Base-by-base conservation (phyloP, 2,113 vertebrate species). In the Erythrocercus mccallii region DNA sequence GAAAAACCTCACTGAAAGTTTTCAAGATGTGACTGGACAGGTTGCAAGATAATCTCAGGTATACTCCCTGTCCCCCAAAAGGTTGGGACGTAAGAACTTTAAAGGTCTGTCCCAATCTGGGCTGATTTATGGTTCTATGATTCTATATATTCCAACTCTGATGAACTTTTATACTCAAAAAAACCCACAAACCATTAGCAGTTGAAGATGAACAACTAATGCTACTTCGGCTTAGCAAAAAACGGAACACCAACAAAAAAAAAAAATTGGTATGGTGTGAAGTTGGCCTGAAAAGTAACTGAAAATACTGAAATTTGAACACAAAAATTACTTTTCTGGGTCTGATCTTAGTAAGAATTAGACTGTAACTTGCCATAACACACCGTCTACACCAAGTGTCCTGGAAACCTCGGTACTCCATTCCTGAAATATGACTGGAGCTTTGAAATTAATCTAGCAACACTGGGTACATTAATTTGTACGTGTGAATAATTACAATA, bases 1-100 rank as follows among this genome's bases (percentile, higher is more conserved):
- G 24, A 20, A 37, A 76, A 77, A 44, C 9, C 9, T 71, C 38
- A 45, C 12, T 38, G 5, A 4, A 68, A 10, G 11, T 72, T 83
- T 76, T 53, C 47, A 62, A 62, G 47, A 48, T 37, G 19, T 0
- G 0, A 47, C 0, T n/a, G 11, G 33, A 79, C 8, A 70, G 23
- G 5, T 12, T 69, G 11, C 18, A 45, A 58, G 16, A 54, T 7
- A 42, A 69, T 15, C 23, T 54, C 38, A 40, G 6, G 15, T 58
- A 18, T 1, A 5, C 2, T 40, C 38, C 10, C 8, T 35, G 44
- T 42, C 23, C 56, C 45, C 40, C 7, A 56, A 37, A 70, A 65
- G 5, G 6, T 0, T 42, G 13, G 5, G 13, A 18, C 33, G 24
- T 15, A 60, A 28, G 11, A 47, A 38, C 13, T 71, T 53, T 17